phyloP scores from a whole-genome alignment of 2,113 vertebrate species.

The Aspidoscelis tigris region DNA sequence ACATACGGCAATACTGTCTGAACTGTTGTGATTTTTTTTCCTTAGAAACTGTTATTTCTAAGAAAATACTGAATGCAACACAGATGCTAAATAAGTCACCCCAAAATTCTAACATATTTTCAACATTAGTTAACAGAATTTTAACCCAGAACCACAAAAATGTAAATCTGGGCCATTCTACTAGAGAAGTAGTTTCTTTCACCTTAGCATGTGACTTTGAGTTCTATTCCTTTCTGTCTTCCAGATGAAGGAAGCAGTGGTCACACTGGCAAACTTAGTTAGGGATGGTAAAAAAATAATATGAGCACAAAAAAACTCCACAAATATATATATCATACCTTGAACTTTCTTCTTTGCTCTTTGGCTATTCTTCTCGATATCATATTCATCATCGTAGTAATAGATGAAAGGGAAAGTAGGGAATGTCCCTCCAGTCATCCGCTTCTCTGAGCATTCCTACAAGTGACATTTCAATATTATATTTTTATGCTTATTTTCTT shows the following conservation, averaged over 20 bases:
- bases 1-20: too few species aligned
- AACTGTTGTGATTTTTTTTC: too few species aligned
- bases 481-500: not conserved
- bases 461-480: constrained; percentile 65
- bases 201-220: not conserved
- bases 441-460: constrained; percentile 78
- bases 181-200: not conserved
- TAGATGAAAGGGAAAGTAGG: constrained; percentile 76
- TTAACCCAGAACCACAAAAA: not conserved
- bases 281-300: not conserved
- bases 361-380: constrained; percentile 69
- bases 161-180: not conserved
- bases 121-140: not conserved
- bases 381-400: constrained; percentile 72
- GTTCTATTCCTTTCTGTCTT: not conserved
- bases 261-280: not conserved
- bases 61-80: too few species aligned
- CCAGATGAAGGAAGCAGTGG: constrained; percentile 16
- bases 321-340: constrained; percentile 66
- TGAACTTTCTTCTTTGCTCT: constrained; percentile 74
- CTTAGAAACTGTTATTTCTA: not conserved
- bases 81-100: not conserved
- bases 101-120: not conserved
- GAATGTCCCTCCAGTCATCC: constrained; percentile 74
- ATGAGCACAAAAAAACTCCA: not conserved